A percentile compares a stretch with the other conserved stretches of the same genome.
phyloP scores from a whole-genome alignment of 2,113 vertebrate species.

The Pseudopodoces humilis region DNA sequence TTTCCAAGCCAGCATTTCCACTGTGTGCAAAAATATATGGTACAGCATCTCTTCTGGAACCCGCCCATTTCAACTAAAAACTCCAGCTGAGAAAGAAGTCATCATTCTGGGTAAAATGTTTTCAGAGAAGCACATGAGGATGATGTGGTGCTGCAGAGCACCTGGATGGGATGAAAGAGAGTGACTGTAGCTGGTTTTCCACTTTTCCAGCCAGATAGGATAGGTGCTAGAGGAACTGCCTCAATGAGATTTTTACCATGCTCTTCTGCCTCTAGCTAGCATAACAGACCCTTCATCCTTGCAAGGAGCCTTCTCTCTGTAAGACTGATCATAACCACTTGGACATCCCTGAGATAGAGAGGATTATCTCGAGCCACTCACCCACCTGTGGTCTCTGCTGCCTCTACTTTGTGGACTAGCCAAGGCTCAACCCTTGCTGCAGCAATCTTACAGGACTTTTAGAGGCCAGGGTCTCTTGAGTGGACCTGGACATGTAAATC shows the following conservation, averaged over 20 bases:
- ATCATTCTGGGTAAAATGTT: neutral
- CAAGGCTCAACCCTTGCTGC: accelerated
- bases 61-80: neutral
- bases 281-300: neutral
- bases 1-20: neutral
- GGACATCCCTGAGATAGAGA: neutral
- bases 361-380: accelerated
- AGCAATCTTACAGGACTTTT: neutral
- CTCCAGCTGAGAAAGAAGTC: neutral
- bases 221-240: neutral
- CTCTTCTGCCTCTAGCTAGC: neutral
- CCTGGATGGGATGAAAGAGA: neutral
- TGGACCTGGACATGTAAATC: neutral
- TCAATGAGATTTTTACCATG: accelerated
- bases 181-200: neutral
- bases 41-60: neutral
- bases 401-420: neutral
- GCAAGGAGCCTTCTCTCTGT: accelerated
- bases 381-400: neutral
- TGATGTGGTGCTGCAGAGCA: neutral
- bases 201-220: neutral
- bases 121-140: neutral
- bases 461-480: neutral
- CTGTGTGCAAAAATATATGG: neutral
- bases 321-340: neutral